Percentiles rank a stretch among this genome's conserved stretches.
phyloP scores from a whole-genome alignment of 1,140 invertebrate genomes.

The Oncopodura yosiiana region DNA sequence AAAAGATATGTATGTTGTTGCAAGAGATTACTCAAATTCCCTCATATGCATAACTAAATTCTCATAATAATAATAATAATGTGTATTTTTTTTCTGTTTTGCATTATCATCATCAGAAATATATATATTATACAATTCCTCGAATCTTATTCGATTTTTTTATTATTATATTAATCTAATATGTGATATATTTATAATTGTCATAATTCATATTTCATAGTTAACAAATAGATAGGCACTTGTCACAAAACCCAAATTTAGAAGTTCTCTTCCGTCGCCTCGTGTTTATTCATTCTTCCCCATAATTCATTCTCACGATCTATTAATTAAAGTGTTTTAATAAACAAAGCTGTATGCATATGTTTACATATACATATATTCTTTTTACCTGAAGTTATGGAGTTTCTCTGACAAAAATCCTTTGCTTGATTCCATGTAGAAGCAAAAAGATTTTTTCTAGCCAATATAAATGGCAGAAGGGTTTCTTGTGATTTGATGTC shows the following conservation, averaged over 20 bases:
- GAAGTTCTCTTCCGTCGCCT: constrained; percentile 1
- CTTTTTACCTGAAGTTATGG: constrained; percentile 6
- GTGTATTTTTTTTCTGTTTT: no score
- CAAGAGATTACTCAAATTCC: no score
- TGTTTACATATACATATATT: neutral
- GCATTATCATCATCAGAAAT: no score
- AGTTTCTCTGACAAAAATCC: constrained; percentile 6
- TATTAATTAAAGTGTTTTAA: neutral
- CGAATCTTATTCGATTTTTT: no score
- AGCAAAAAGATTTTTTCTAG: constrained; percentile 1
- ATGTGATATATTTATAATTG: no score
- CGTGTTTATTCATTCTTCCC: constrained; percentile 2
- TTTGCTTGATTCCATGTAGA: constrained; percentile 13
- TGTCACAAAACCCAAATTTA: constrained; percentile 13
- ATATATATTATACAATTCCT: no score
- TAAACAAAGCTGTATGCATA: neutral
- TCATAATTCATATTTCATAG: neutral
- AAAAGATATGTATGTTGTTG: no score
- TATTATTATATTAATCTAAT: no score
- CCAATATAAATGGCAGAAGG: constrained; percentile 13
- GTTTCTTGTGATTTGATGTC: constrained; percentile 1
- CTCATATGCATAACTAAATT: no score
- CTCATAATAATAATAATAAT: no score
- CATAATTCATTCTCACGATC: constrained; percentile 8
- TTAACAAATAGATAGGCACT: constrained; percentile 21